Evolutionary conservation across 2,888 invertebrate species (phyloP).

Genomic region (Trissonchulus sp.): DNA sequence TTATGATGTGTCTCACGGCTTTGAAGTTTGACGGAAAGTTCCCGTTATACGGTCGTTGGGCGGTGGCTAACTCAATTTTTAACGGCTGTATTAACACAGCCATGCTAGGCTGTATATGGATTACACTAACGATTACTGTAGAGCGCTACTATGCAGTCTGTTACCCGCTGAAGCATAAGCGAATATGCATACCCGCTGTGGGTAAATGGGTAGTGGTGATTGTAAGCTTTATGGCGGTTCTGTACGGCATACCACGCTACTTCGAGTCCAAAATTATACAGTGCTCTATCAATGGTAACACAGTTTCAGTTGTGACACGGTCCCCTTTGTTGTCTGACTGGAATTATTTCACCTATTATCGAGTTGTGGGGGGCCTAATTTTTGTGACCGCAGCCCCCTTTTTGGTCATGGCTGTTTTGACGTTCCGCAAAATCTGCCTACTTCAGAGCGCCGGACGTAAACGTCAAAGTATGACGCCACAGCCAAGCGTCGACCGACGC

Average conservation of each 20-base stretch:
- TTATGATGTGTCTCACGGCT: neutral
- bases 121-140: neutral
- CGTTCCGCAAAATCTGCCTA: neutral
- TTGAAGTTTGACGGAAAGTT: neutral
- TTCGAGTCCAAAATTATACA: slow-evolving; percentile 4
- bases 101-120: neutral
- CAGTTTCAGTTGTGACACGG: slow-evolving; percentile 6
- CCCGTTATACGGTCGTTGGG: neutral
- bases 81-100: neutral
- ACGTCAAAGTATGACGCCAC: no score
- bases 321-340: neutral
- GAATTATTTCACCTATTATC: slow-evolving; percentile 13
- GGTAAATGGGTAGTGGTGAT: neutral
- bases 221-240: neutral
- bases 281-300: no score
- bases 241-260: neutral
- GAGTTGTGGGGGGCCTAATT: slow-evolving; percentile 9
- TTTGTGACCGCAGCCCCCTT: slow-evolving; percentile 6
- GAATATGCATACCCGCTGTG: neutral
- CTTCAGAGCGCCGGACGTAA: no score
- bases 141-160: neutral
- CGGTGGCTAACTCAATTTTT: neutral
- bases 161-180: neutral
- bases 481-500: no score
- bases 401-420: neutral